A percentile compares a stretch with the other conserved stretches of the same genome.
phyloP scores from a whole-genome alignment of 2,113 vertebrate genomes.

The Anhinga rufa region DNA sequence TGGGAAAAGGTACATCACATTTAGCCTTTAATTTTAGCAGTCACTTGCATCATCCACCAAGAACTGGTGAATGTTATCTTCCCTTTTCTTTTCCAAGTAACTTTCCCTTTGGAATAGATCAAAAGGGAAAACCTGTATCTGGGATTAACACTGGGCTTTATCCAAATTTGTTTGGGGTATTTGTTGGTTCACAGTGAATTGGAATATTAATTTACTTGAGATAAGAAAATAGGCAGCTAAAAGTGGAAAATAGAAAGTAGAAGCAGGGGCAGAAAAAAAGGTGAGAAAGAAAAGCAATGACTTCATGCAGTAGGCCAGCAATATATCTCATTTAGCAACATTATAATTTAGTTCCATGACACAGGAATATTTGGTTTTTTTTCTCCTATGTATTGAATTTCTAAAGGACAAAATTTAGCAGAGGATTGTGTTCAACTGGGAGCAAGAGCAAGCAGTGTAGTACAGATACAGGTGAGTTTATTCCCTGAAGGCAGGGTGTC shows the following conservation, averaged over 20 bases:
- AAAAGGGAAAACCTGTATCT: background rate
- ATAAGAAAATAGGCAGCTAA: background rate
- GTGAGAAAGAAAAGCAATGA: background rate
- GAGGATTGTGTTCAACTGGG: background rate
- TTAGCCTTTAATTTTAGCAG: background rate
- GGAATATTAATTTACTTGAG: background rate
- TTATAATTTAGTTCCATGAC: background rate
- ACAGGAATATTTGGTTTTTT: background rate
- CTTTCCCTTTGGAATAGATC: background rate
- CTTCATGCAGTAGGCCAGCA: background rate
- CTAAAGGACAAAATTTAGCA: background rate
- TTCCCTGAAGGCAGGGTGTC: background rate
- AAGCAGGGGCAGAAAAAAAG: background rate
- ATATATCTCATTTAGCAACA: background rate
- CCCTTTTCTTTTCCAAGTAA: background rate
- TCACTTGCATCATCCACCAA: background rate
- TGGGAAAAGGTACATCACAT: background rate
- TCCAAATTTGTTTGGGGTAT: background rate
- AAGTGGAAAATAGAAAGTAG: background rate
- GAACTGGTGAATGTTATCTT: background rate
- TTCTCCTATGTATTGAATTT: background rate
- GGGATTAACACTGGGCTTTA: background rate
- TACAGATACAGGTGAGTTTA: background rate
- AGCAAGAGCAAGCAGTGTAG: background rate
- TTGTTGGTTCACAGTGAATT: background rate